Base-by-base conservation (phyloP, 1,140 invertebrate species). In the Drosophila gunungcola region DNA sequence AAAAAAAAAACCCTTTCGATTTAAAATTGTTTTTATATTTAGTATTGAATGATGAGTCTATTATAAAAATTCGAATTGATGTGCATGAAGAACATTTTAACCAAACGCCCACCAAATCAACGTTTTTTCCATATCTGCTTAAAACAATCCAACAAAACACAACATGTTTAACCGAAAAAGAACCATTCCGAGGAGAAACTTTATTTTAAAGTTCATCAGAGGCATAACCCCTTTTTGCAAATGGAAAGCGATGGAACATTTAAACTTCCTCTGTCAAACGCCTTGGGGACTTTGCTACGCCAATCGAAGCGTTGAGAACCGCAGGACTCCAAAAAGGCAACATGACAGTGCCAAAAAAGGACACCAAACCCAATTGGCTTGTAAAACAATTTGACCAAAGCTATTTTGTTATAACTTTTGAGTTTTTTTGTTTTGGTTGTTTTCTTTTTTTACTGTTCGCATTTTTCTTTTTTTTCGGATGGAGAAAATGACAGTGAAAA, bases 401-500 rank as follows among this genome's bases (percentile, higher is more conserved):
- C 82, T 57, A 86, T 85, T 86, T 81, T 55, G 73, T 86, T 81
- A 81, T 70, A 86, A 82, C 74, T 86, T 86, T 64, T 68, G 51
- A 61, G 13, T 70, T 65, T 60, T 49, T 61, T 25, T 61, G 3
- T 2, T 34, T 11, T 45, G 3, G 2, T 25, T 11, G 32, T 21
- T 32, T 3, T 16, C 13, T 34, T 63, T 41, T 12, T 10, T 34
- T 41, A 4, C 32, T 60, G 58, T 36, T 58, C 12, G 52, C 36
- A 29, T 53, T 49, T 21, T 52, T 52, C 25, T 58, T 61, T 60
- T 41, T 69, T 39, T 13, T 11, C 11, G 21, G 16, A 38, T 11
- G 11, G 25, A 43, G 4, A 34, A 42, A 57, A n/a, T 61, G 46
- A 36, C 74, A 58, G 32, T 72, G 70, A 39, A 43, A 21, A 46